A percentile compares a stretch with the other conserved stretches of the same genome.
Conservation (phyloP, 2,888 invertebrate genomes). For the Lissocephala sabroskyi region DNA sequence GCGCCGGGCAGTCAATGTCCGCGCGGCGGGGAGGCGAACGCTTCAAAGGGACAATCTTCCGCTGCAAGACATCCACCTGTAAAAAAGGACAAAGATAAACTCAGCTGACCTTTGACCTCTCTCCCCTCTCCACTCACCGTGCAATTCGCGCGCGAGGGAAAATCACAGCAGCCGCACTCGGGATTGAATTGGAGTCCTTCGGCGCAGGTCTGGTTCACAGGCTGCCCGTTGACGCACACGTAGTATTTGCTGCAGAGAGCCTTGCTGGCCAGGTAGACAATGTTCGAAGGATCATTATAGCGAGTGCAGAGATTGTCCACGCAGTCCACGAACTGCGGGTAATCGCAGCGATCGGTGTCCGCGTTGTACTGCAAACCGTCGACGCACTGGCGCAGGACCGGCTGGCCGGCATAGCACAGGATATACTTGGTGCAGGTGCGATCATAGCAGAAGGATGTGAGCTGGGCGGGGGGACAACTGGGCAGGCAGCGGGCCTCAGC, state of each 20-base stretch:
- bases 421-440: constrained; percentile 68
- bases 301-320: constrained; percentile 57
- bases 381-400: constrained; percentile 53
- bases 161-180: constrained; percentile 53
- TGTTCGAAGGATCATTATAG: constrained; percentile 45
- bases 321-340: constrained; percentile 65
- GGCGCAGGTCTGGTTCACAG: constrained; percentile 47
- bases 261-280: constrained; percentile 57
- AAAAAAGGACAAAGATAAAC: background rate
- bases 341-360: constrained; percentile 67
- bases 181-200: constrained; percentile 57
- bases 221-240: constrained; percentile 59
- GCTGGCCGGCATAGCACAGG: constrained; percentile 50
- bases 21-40: constrained; percentile 58
- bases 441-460: constrained; percentile 53
- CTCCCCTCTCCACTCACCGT: constrained; percentile 34
- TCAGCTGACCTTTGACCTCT: no score
- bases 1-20: constrained; percentile 57
- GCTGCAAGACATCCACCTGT: constrained; percentile 50
- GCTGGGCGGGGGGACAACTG: constrained; percentile 38
- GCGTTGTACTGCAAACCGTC: constrained; percentile 66
- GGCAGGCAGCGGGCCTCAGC: constrained; percentile 43
- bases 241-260: constrained; percentile 57
- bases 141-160: constrained; percentile 51
- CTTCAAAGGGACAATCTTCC: constrained; percentile 55